phyloP scores from a whole-genome alignment of 2,888 invertebrate species.

The Diaperis boleti region DNA sequence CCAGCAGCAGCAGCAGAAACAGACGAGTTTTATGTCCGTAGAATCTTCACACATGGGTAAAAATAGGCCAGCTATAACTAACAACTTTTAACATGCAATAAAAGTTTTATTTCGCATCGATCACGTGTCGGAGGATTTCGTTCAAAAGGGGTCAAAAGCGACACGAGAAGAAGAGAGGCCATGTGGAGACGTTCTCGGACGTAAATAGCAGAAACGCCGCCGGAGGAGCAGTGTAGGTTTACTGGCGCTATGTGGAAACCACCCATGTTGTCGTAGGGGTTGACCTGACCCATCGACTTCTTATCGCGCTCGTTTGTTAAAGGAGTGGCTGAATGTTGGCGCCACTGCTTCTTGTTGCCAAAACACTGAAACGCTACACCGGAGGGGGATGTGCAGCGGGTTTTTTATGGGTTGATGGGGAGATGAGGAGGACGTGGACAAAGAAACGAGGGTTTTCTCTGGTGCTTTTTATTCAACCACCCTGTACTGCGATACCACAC shows the following conservation, averaged over 20 bases:
- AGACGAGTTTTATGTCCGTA: slow-evolving; percentile 43
- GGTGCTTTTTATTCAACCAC: no score
- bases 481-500: no score
- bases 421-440: no score
- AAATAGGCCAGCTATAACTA: slow-evolving; percentile 50
- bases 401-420: slow-evolving; percentile 11
- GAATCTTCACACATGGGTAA: slow-evolving; percentile 52
- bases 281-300: no score
- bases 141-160: slow-evolving; percentile 47
- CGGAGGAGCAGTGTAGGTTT: slow-evolving; percentile 40
- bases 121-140: slow-evolving; percentile 45
- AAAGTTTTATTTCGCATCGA: slow-evolving; percentile 52
- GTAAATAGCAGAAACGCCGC: slow-evolving; percentile 44
- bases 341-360: slow-evolving; percentile 32
- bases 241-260: slow-evolving; percentile 46
- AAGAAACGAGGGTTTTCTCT: no score
- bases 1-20: no score
- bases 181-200: slow-evolving; percentile 48
- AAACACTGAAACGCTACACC: slow-evolving; percentile 23
- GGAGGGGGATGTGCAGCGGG: not conserved
- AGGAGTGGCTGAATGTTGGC: slow-evolving; percentile 38
- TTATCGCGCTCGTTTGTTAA: slow-evolving; percentile 40
- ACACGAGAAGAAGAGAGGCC: slow-evolving; percentile 45
- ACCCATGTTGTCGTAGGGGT: slow-evolving; percentile 38
- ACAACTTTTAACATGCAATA: slow-evolving; percentile 51